These are phyloP conservation scores for Tenodera sinensis DNA, from an alignment of 2,888 invertebrate species.

Conservation along the genomic window DNA sequence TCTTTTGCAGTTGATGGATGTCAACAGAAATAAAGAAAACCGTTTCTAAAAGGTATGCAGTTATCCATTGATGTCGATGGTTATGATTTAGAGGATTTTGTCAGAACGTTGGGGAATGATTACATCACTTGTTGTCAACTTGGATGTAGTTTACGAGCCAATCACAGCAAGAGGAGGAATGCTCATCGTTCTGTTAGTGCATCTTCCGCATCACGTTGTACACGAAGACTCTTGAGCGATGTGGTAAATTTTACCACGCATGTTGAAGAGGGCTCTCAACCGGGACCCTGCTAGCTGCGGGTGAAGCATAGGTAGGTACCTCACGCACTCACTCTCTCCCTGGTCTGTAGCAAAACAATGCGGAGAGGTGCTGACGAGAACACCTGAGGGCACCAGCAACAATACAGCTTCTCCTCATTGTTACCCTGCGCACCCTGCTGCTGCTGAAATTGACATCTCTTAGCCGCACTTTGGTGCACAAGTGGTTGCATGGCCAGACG, in stretches of 20 bases:
- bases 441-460: not conserved
- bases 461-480: not conserved
- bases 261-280: not conserved
- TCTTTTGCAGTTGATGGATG: too few relatives aligned
- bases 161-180: not conserved
- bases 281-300: not conserved
- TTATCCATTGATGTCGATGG: too few relatives aligned
- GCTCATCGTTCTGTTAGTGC: not conserved
- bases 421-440: not conserved
- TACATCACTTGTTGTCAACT: not conserved
- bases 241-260: not conserved
- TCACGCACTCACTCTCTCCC: not conserved
- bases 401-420: not conserved
- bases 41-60: too few relatives aligned
- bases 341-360: not conserved
- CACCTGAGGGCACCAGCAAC: not conserved
- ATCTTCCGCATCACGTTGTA: not conserved
- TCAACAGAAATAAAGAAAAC: too few relatives aligned
- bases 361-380: not conserved
- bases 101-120: too few relatives aligned
- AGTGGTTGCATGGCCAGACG: not conserved
- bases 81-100: too few relatives aligned
- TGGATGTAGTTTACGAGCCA: not conserved
- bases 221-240: not conserved
- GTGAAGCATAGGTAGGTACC: not conserved